These are phyloP conservation scores for Seriola dumerili DNA, from an alignment of 2,113 vertebrate species.

Conservation along the genomic window DNA sequence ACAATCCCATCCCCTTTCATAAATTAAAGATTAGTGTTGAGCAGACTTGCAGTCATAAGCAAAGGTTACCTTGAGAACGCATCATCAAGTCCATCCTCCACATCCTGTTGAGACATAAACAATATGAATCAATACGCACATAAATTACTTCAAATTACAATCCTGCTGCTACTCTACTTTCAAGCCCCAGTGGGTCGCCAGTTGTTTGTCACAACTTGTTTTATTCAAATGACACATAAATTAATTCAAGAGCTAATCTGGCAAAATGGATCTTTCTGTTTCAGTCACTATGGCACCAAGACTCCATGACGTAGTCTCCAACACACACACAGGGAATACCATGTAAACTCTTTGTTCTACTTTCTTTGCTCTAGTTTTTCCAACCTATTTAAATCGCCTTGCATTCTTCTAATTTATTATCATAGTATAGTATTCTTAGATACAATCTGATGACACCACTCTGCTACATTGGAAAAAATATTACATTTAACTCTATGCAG, in stretches of 20 bases:
- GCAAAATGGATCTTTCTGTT: not conserved
- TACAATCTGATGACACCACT: not conserved
- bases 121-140: constrained; percentile 50
- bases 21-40: not conserved
- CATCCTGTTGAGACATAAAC: constrained; percentile 77
- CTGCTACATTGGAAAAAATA: not conserved
- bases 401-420: not conserved
- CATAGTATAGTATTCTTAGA: not conserved
- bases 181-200: not conserved
- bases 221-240: constrained; percentile 7
- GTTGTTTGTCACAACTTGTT: constrained; percentile 16
- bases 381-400: not conserved
- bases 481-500: accelerated
- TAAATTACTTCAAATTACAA: constrained; percentile 4
- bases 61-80: constrained; percentile 84
- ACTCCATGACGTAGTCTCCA: not conserved
- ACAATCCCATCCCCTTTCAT: not conserved
- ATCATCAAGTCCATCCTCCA: constrained; percentile 84
- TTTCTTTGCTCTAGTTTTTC: not conserved
- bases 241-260: not conserved
- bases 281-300: not conserved
- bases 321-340: not conserved
- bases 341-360: not conserved
- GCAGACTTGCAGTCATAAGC: not conserved
- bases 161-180: not conserved